phyloP scores from a whole-genome alignment of 2,113 vertebrate genomes.

The Anthoscopus minutus region DNA sequence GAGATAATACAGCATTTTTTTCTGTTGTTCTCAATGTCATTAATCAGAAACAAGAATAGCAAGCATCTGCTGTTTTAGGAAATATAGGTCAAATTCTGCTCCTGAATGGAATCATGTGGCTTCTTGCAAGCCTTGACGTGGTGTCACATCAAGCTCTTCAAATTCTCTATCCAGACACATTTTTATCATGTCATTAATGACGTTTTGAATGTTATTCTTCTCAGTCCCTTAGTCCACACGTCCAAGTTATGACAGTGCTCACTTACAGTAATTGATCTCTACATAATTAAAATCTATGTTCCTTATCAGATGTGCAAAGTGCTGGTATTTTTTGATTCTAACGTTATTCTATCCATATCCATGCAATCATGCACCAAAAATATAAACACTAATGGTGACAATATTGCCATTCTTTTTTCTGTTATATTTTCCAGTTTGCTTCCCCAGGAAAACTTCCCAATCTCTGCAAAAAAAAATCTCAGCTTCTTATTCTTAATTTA shows the following conservation, averaged over 20 bases:
- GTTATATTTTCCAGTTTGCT: not conserved
- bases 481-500: not conserved
- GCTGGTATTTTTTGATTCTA: not conserved
- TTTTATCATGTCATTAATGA: not conserved
- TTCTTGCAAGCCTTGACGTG: not conserved
- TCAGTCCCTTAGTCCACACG: not conserved
- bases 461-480: not conserved
- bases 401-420: not conserved
- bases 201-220: not conserved
- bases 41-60: not conserved
- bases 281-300: not conserved
- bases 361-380: not conserved
- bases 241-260: not conserved
- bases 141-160: not conserved
- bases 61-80: not conserved
- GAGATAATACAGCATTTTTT: not conserved
- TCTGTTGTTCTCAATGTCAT: not conserved
- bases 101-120: too few relatives aligned
- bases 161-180: not conserved
- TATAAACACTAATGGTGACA: not conserved
- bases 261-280: not conserved
- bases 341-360: not conserved
- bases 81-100: not conserved
- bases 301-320: not conserved
- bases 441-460: not conserved